Evolutionary conservation across 1,140 invertebrate species (phyloP), one percentile per base, ranked within the genome.

Genomic region (Philotrypesis tridentata): DNA sequence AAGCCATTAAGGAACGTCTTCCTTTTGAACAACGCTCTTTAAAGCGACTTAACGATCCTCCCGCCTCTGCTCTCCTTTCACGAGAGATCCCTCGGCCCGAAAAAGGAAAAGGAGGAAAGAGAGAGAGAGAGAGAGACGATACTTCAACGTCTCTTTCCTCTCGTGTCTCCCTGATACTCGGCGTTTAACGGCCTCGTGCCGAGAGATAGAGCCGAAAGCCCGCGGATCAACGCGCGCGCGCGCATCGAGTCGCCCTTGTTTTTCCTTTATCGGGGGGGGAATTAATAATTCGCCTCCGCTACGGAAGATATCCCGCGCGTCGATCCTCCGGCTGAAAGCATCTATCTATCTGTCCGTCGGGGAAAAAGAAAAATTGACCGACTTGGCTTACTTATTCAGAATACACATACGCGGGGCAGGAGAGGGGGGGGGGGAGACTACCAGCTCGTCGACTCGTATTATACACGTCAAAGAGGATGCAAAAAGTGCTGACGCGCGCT

Each of bases 21-120:
- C 65, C 67, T 63, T 71, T 82, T 82, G 73, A 82, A n/a, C 73
- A 77, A 77, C 43, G 74, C 74, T 76, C 33, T 77, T 82, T 82
- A 76, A 82, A 76, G 29, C 48, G 37, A 77, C 74, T 77, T 71
- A 82, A 82, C 74, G 74, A 82, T 82, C 63, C 60, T 55, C n/a
- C 23, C 2, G 25, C 29, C 63, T 27, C 63, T 14, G 25, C 27
- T 29, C 27, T 73, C 33, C 48, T 65, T 80, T 73, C 29, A 40
- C 37, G 63, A 65, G 63, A 65, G 48, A 73, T 72, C 29, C 37
- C 17, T 14, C 29, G 14, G n/a, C 27, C n/a, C 37, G 9, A 55
- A 27, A 60, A 74, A 29, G 40, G 40, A 55, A 8, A 1, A 48
- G n/a, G n/a, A n/a, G n/a, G n/a, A n/a, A 72, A 43, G 70, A 6